phyloP scores from a whole-genome alignment of 2,797 vertebrate genomes.

The Numenius phaeopus region DNA sequence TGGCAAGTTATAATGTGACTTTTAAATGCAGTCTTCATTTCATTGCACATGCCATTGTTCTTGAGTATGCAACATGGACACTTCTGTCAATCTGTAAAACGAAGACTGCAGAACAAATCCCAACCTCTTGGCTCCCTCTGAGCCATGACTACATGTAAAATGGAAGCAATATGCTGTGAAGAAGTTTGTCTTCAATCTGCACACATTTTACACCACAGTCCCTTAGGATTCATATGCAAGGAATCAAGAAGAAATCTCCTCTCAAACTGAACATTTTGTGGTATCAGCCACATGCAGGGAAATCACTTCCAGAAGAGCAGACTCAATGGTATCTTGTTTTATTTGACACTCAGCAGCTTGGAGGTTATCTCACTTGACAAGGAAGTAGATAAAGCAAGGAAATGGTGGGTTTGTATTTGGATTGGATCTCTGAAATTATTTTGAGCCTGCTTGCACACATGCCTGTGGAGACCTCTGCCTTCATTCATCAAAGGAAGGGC shows the following conservation, averaged over 20 bases:
- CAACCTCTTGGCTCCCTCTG: neutral
- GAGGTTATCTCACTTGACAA: neutral
- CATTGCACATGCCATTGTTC: neutral
- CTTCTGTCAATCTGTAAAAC: neutral
- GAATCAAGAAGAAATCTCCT: neutral
- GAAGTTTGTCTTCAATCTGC: neutral
- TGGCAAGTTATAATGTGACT: neutral
- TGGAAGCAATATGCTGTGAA: neutral
- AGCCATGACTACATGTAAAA: neutral
- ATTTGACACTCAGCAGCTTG: neutral
- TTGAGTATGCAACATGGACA: neutral
- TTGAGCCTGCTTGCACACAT: neutral
- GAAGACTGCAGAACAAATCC: neutral
- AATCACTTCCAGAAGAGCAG: neutral
- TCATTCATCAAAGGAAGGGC: neutral
- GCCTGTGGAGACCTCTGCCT: neutral
- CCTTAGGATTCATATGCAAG: neutral
- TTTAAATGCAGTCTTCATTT: neutral
- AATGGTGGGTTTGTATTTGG: neutral
- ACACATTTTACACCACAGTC: neutral
- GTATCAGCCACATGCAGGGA: neutral
- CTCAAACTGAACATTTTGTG: neutral
- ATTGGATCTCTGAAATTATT: neutral
- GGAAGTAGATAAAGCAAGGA: neutral
- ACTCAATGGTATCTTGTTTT: neutral